Evolutionary conservation across 2,888 invertebrate species (phyloP), one percentile per base, ranked within the genome.

Genomic region (Spodoptera littoralis): DNA sequence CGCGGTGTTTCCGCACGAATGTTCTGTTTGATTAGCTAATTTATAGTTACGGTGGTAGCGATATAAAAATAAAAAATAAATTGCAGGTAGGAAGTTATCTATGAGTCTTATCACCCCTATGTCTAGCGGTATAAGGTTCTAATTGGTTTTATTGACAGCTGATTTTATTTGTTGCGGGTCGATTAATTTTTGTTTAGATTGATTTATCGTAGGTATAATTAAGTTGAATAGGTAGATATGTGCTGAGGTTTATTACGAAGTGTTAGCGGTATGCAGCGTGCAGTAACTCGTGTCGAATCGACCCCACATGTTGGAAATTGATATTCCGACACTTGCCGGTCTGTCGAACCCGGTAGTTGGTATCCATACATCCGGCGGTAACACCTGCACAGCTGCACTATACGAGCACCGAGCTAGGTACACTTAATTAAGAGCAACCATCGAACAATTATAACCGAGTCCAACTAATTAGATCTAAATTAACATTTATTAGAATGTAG

Each of bases 11-110:
- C 83, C 83, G 84, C 86, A 83, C 82, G 78, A 83, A 80, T 83
- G 77, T 82, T 70, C 74, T 82, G 80, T 84, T 84, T 84, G 81
- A 85, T 86, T 85, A 81, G 77, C 79, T 82, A 81, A 80, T 82
- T 83, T 79, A 76, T 79, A 79, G 80, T 75, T 80, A 65, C 65
- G 70, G 45, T 48, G 59, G 57, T 73, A 76, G 70, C 66, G 73
- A 73, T 68, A 51, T 58, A 59, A 76, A 36, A 74, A 73, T 75
- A 73, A 75, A 72, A 75, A 67, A 67, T 70, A 58, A 56, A 46
- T 64, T 22, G 27, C 44, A 55, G 51, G 64, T 68, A 47, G 59
- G 58, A 59, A 63, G 45, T 70, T 24, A 47, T 60, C 47, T 52
- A 18, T 41, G 30, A 42, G 55, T 54, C 70, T 78, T 83, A 79